Evolutionary conservation across 2,113 vertebrate species (phyloP).

Genomic region (Boleophthalmus pectinirostris): DNA sequence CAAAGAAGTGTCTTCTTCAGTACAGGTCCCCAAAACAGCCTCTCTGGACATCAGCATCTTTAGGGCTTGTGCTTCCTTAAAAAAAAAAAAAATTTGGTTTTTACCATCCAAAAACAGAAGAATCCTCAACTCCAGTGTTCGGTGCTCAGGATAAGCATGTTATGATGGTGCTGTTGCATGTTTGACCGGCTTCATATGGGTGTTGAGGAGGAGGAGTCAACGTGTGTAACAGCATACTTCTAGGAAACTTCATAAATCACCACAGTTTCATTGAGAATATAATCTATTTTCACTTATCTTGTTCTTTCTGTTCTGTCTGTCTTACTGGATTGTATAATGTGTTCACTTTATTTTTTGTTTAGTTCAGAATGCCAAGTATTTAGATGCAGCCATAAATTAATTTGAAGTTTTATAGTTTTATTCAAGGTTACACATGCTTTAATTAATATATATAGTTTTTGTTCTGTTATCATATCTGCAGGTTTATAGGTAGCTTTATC

Average conservation of each 20-base stretch:
- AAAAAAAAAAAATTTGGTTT: background rate
- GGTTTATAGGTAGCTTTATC: constrained; percentile 50
- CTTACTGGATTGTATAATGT: background rate
- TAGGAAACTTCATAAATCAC: constrained; percentile 21
- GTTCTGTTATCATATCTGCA: constrained; percentile 43
- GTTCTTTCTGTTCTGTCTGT: background rate
- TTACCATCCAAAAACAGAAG: background rate
- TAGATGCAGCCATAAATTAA: background rate
- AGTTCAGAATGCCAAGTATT: background rate
- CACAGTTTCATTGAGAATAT: background rate
- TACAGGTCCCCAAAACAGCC: constrained; percentile 35
- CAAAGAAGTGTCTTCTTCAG: constrained; percentile 16
- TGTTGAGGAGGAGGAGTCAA: constrained; percentile 52
- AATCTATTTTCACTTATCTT: background rate
- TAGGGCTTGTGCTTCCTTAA: background rate
- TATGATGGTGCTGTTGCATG: background rate
- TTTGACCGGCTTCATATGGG: constrained; percentile 60
- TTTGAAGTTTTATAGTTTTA: background rate
- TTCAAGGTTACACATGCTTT: background rate
- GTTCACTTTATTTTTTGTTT: too few species aligned
- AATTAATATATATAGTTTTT: background rate
- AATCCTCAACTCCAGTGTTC: constrained; percentile 8
- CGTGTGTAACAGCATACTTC: constrained; percentile 9
- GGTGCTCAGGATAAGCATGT: constrained; percentile 10
- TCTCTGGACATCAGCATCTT: constrained; percentile 11